Conservation (phyloP, 2,888 invertebrate species). For the Germaria angustata region DNA sequence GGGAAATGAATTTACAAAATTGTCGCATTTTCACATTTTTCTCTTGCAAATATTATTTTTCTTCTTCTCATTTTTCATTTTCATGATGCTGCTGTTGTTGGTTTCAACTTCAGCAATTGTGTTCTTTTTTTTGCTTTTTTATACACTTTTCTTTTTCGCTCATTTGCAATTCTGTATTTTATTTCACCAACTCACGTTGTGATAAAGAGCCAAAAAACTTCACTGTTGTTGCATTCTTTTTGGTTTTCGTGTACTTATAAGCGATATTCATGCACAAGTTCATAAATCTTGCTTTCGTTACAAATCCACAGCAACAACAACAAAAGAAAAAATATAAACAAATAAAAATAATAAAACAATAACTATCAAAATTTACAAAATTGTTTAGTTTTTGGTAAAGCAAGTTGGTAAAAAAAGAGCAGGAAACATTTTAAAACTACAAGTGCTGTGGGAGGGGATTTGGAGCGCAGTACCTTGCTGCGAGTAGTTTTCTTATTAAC, state of each 20-base stretch:
- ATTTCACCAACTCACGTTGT: slow-evolving; percentile 40
- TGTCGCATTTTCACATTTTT: slow-evolving; percentile 58
- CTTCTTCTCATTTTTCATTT: not conserved
- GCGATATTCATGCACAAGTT: slow-evolving; percentile 41
- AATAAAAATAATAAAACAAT: slow-evolving; percentile 24
- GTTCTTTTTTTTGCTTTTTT: slow-evolving; percentile 17
- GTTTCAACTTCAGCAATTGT: slow-evolving; percentile 55
- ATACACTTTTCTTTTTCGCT: not conserved
- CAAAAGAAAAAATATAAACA: not conserved
- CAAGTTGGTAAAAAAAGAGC: not conserved
- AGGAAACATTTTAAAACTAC: not conserved
- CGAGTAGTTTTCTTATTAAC: not conserved
- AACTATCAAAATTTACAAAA: not conserved
- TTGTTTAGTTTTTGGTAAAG: not conserved
- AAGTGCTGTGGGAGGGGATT: slow-evolving; percentile 26
- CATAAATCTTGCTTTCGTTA: slow-evolving; percentile 50
- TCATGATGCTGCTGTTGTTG: slow-evolving; percentile 28
- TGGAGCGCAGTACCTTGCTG: not conserved
- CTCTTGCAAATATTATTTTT: not conserved
- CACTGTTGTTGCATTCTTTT: not conserved
- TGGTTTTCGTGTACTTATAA: slow-evolving; percentile 14
- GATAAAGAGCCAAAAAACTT: slow-evolving; percentile 29
- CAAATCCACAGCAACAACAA: slow-evolving; percentile 1
- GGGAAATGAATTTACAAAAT: slow-evolving; percentile 64
- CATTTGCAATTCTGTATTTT: slow-evolving; percentile 23